Evolutionary conservation across 2,888 invertebrate genomes (phyloP), one percentile per base, ranked within the genome.

Genomic region (Clistopyga incitator): DNA sequence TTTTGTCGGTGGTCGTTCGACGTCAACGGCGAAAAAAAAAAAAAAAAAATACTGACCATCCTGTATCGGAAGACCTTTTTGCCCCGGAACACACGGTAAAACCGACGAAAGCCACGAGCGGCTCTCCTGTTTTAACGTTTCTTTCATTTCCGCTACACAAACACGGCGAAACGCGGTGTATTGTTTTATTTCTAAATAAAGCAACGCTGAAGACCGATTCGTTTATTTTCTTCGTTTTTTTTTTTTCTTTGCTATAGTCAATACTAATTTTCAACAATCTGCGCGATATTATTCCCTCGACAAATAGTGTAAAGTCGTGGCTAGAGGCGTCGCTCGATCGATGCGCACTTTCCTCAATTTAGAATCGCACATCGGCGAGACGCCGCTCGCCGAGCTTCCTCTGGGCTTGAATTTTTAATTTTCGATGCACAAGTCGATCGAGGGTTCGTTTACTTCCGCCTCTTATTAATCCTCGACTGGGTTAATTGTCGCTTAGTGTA

Each of bases 321-420:
- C 52, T 72, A 47, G 23, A 29, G 34, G 18, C 45, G 47, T 11
- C 23, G 25, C 11, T 52, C 75, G 81, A 42, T 81, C 81, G 70
- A 81, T 81, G 68, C 52, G 54, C 64, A 47, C 68, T 78, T 78
- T 70, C 70, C 82, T 78, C 75, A 75, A 78, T 82, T 78, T 71
- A 25, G 70, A 75, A 75, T 54, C 54, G 10, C 68, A 64, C 56
- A 75, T 70, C 52, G 75, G 23, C 10, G 23, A 56, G 20, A 54
- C 52, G 10, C 52, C 2, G 52, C 10, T 10, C 23, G 10, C 1
- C 20, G 10, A 3, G 25, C n/a, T 13, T 56, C 54, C 4, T 56
- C 54, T 0, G 34, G 10, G 61, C n/a, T 29, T 61, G 61, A 61
- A 61, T 61, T 61, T 61, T 61, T 29, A 18, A 61, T 61, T 38